These are phyloP conservation scores for Mellivora capensis DNA, from an alignment of 2,113 vertebrate genomes.

Conservation along the genomic window DNA sequence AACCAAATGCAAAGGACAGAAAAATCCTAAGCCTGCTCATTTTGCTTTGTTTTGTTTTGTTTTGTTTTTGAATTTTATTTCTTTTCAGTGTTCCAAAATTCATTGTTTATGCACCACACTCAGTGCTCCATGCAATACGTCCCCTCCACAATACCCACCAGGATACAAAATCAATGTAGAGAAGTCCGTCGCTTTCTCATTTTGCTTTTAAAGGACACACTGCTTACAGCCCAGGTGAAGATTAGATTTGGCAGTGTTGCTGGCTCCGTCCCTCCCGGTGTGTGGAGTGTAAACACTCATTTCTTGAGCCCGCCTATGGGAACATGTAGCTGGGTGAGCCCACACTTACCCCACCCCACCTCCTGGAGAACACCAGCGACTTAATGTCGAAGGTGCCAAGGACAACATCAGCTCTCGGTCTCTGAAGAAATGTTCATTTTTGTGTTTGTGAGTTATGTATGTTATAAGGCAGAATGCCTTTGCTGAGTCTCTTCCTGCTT, in stretches of 20 bases:
- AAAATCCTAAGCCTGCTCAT: constrained; percentile 7
- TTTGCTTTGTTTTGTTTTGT: not conserved
- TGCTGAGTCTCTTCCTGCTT: not conserved
- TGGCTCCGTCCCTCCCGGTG: not conserved
- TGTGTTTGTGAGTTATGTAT: constrained; percentile 56
- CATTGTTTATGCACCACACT: too few species aligned
- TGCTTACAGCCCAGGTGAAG: constrained; percentile 38
- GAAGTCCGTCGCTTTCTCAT: not conserved
- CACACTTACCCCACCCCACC: not conserved
- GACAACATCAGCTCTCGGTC: not conserved
- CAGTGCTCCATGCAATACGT: too few species aligned
- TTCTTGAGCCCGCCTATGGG: not conserved
- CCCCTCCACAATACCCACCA: too few species aligned
- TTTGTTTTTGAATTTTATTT: too few species aligned
- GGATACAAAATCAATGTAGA: too few species aligned
- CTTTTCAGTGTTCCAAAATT: too few species aligned
- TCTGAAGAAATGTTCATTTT: constrained; percentile 63
- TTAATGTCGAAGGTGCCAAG: constrained; percentile 14
- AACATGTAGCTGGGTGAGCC: not conserved
- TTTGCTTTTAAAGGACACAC: constrained; percentile 55
- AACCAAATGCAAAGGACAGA: not conserved
- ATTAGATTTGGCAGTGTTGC: constrained; percentile 31
- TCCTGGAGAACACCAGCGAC: not conserved
- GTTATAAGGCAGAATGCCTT: constrained; percentile 27
- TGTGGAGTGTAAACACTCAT: constrained; percentile 36